Base-by-base conservation (phyloP, 2,888 invertebrate species). In the Merodon equestris region DNA sequence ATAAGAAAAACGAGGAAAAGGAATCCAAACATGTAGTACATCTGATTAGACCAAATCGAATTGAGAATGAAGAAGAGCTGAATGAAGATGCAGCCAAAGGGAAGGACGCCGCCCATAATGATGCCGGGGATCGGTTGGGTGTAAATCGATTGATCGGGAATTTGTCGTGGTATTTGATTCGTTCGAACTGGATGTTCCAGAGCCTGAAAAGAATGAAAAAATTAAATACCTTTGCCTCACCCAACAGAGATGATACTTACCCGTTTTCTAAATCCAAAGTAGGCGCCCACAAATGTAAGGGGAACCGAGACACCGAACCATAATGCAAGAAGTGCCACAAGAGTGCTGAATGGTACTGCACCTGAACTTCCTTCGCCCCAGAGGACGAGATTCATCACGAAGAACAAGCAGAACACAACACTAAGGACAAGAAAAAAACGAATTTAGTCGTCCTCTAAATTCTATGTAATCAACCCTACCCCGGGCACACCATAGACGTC, bases 21-120 rank as follows among this genome's bases (percentile, higher is more conserved):
- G 90, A 99, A 99, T 82, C 99, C 99, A 88, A 96, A 99, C 99
- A 99, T 99, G 92, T 99, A 99, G 90, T 99, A 99, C 92, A 97
- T 97, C 91, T 99, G 97, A 63, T 91, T 93, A 83, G 93, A 97
- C 99, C 99, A 99, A 73, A 99, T 94, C 72, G 98, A 98, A 91
- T 98, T 99, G 79, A 99, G 92, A 83, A 99, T 99, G 90, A 99
- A 99, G 92, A 99, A 99, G 19, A 99, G 92, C 88, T 99, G 99
- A 85, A 99, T 99, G 90, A 99, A 99, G 86, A 97, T 97, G 88
- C 96, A 97, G 58, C 97, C 99, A 89, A 99, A 99, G 1, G 99
- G 99, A 84, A 99, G 90, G 54, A 99, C 97, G 44, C 99, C 99
- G 7, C 99, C 99, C 98, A 99, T 99, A 54, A 99, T 91, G 83